Percentiles rank a stretch among this genome's conserved stretches.
These are phyloP conservation scores for Yoshiicerus persimilis DNA, from an alignment of 1,140 invertebrate species.

Conservation along the genomic window DNA sequence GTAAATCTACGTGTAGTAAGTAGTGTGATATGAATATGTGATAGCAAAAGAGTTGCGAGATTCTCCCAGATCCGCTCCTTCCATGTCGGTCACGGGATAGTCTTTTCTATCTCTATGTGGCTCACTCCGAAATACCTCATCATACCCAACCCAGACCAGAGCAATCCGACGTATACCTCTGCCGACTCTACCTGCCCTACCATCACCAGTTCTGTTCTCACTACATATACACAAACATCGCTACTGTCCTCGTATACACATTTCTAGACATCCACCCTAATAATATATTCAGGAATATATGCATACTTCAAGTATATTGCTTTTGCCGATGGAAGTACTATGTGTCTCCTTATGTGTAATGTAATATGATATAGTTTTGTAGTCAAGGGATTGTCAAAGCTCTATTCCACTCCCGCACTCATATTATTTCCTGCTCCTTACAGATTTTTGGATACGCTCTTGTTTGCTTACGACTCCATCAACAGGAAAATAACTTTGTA, in stretches of 20 bases:
- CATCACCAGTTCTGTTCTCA: too few relatives aligned
- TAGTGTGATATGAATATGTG: neutral
- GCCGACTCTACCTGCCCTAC: neutral
- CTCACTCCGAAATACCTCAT: neutral
- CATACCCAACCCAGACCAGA: neutral
- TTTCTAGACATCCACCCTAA: too few relatives aligned
- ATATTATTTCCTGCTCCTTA: neutral
- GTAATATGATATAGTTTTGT: neutral
- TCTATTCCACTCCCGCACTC: neutral
- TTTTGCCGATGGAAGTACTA: too few relatives aligned
- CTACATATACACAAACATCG: too few relatives aligned
- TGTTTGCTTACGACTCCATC: neutral
- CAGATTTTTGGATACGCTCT: neutral
- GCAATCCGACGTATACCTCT: too few relatives aligned
- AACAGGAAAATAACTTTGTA: conserved; percentile 5
- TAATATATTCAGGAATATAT: too few relatives aligned
- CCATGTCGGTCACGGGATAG: neutral
- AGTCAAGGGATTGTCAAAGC: neutral
- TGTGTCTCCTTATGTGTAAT: too few relatives aligned
- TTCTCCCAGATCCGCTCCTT: neutral
- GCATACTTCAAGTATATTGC: too few relatives aligned
- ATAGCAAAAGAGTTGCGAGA: neutral
- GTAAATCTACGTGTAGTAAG: neutral
- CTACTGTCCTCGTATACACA: too few relatives aligned
- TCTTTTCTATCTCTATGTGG: neutral